Base-by-base conservation (phyloP, 2,888 invertebrate species). In the Prosopocoilus inquinatus region DNA sequence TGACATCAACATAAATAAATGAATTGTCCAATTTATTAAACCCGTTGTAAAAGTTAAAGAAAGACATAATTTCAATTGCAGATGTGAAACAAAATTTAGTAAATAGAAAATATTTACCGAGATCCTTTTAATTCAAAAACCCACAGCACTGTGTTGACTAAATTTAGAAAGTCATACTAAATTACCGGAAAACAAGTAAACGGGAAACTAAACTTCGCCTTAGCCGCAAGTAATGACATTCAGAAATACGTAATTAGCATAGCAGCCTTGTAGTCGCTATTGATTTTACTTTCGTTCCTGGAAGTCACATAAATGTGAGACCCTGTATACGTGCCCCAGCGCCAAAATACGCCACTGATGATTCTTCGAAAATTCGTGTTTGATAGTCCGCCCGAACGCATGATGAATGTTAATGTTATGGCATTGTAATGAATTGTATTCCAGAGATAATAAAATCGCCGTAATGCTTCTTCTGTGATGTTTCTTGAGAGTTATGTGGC, bases 261-360 rank as follows among this genome's bases (percentile, higher is more conserved):
- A 28, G 16, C 13, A 41, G 41, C 41, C 41, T 11, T 9, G 9
- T 15, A 16, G 41, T 16, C 16, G 16, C 16, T 53, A 53, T 53
- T 47, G 53, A 53, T 53, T 53, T 53, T 53, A 53, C 53, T 47
- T 53, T 53, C 53, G 36, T 53, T 53, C 53, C 47, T 47, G 53
- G 53, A 53, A 53, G 47, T 33, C 47, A 15, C 41, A 16, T 15
- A 16, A 16, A 41, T 16, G 41, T 41, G 41, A 41, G 41, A 41
- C 41, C 15, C 41, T 41, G 41, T 41, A 36, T 36, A 41, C 41
- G 41, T 41, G 41, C 16, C 41, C 41, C 41, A 41, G n/a, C 41
- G 41, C 41, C 41, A 15, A 41, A 41, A 41, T 41, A 41, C 41
- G 41, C 41, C 41, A 41, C 41, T 41, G 41, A 15, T 41, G 15